Percentiles rank a stretch among this genome's conserved stretches.
Evolutionary conservation across 2,797 vertebrate species (phyloP).

Genomic region (Vireo griseus): DNA sequence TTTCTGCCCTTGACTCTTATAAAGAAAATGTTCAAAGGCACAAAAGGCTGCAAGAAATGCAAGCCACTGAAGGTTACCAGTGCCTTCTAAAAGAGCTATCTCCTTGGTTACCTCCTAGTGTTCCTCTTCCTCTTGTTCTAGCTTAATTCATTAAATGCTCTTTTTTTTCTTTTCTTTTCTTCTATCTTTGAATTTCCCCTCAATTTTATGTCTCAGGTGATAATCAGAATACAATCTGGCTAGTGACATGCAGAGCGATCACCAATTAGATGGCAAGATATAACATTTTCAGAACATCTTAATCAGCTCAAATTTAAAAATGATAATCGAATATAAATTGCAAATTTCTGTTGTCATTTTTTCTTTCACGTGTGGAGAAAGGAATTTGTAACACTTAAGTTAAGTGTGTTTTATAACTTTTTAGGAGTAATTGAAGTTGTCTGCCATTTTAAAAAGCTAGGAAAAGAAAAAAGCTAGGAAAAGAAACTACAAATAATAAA

Average conservation of each 20-base stretch:
- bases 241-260: neutral
- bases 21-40: neutral
- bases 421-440: neutral
- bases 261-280: neutral
- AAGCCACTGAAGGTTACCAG: neutral
- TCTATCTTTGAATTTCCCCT: neutral
- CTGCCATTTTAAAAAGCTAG: neutral
- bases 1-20: neutral
- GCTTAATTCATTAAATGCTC: neutral
- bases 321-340: neutral
- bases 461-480: neutral
- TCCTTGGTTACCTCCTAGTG: neutral
- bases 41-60: neutral
- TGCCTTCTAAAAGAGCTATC: neutral
- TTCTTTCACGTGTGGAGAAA: neutral
- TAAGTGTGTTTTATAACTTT: neutral
- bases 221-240: neutral
- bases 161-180: accelerated
- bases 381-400: neutral
- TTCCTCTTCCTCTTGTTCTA: neutral
- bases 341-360: neutral
- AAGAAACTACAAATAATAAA: neutral
- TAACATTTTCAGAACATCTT: neutral
- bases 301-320: neutral
- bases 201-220: neutral